Evolutionary conservation across 2,888 invertebrate species (phyloP).

Genomic region (Toxonevra muliebris): DNA sequence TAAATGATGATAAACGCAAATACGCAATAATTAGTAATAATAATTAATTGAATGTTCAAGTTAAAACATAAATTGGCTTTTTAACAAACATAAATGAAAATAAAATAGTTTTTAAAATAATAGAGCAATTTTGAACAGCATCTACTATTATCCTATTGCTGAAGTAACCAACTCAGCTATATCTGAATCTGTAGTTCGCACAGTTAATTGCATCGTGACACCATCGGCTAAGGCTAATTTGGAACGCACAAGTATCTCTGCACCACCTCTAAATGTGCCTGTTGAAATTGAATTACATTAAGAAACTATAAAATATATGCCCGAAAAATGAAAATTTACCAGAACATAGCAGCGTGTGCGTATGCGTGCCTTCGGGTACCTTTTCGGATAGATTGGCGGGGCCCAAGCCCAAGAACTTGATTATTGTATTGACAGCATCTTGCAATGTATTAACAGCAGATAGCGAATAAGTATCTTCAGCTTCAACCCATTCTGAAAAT

Average conservation of each 20-base stretch:
- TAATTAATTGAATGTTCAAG: no score
- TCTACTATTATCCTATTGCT: conserved; percentile 76
- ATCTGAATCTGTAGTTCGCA: conserved; percentile 84
- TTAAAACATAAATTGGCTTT: no score
- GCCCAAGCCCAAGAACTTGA: conserved; percentile 84
- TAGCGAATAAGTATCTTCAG: conserved; percentile 92
- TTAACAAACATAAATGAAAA: neutral
- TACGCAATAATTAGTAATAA: no score
- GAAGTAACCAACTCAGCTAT: conserved; percentile 88
- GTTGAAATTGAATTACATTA: conserved; percentile 1
- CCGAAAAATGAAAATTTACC: conserved; percentile 67
- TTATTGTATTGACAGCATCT: conserved; percentile 84
- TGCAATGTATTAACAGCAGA: conserved; percentile 81
- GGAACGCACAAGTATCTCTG: conserved; percentile 87
- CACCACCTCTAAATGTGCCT: conserved; percentile 90
- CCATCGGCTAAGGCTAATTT: conserved; percentile 78
- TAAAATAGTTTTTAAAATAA: conserved; percentile 21
- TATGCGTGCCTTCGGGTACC: conserved; percentile 82
- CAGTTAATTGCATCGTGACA: conserved; percentile 94
- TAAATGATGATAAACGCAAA: no score
- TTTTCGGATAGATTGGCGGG: conserved; percentile 86
- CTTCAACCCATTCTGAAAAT: conserved; percentile 69
- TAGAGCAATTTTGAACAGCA: conserved; percentile 8
- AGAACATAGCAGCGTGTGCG: conserved; percentile 82
- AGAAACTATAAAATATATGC: neutral